These are phyloP conservation scores for Andrena bucephala DNA, from an alignment of 2,888 invertebrate genomes.

Conservation along the genomic window DNA sequence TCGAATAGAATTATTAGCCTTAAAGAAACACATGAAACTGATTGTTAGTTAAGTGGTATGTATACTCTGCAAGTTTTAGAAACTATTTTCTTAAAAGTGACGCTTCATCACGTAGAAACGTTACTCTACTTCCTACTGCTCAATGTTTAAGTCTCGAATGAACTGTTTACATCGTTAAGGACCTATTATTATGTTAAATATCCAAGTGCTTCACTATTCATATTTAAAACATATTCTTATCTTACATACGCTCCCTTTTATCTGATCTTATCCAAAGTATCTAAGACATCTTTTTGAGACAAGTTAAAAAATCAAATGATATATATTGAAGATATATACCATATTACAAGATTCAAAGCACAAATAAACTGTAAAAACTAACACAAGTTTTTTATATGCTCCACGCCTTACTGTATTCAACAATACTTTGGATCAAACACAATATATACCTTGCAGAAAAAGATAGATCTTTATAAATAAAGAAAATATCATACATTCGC, in stretches of 20 bases:
- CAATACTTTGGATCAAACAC: too few relatives aligned
- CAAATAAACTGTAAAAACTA: not conserved
- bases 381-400: not conserved
- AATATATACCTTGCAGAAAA: not conserved
- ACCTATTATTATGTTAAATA: not conserved
- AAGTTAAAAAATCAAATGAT: not conserved
- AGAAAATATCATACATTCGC: not conserved
- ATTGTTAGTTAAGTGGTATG: too few relatives aligned
- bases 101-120: too few relatives aligned
- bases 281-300: not conserved
- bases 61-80: too few relatives aligned
- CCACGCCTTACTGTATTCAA: not conserved
- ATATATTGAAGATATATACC: not conserved
- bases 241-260: not conserved
- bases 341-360: too few relatives aligned
- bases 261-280: too few relatives aligned
- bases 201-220: not conserved
- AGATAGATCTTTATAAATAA: constrained; percentile 4
- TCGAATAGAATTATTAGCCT: too few relatives aligned
- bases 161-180: not conserved
- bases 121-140: too few relatives aligned
- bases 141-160: not conserved
- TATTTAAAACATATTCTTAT: not conserved
- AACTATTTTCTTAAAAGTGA: too few relatives aligned
- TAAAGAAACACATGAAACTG: too few relatives aligned